phyloP scores from a whole-genome alignment of 53 echinoderm and acorn worm genomes.

The Astropecten irregularis region DNA sequence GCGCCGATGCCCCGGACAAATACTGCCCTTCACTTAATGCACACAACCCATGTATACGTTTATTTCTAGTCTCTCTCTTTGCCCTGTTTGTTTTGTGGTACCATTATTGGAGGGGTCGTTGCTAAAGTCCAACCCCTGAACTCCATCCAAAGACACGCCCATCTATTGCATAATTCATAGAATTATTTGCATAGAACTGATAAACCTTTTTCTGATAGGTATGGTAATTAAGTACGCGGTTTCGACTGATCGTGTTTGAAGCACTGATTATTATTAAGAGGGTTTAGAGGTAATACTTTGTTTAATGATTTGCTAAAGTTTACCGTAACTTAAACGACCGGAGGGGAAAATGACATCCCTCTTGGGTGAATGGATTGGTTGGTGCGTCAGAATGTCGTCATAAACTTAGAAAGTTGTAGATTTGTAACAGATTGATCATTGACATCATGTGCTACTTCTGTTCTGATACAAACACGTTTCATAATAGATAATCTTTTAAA shows the following conservation, averaged over 20 bases:
- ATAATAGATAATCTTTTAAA: too few relatives aligned
- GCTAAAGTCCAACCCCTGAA: constrained; percentile 52
- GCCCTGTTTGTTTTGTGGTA: constrained; percentile 3
- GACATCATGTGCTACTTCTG: too few relatives aligned
- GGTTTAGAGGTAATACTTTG: constrained; percentile 26
- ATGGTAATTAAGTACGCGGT: constrained; percentile 34
- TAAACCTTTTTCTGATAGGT: constrained; percentile 11
- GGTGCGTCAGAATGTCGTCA: background rate
- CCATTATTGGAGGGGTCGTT: constrained; percentile 16
- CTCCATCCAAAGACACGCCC: constrained; percentile 20
- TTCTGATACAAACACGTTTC: too few relatives aligned
- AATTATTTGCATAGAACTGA: constrained; percentile 34
- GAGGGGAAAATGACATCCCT: constrained; percentile 15
- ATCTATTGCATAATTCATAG: constrained; percentile 49
- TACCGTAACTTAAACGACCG: background rate
- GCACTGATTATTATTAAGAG: constrained; percentile 40
- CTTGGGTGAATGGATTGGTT: background rate
- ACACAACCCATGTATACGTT: constrained; percentile 31
- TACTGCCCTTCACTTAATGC: constrained; percentile 41
- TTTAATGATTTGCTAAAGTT: constrained; percentile 41
- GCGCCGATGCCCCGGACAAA: constrained; percentile 33
- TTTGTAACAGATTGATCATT: too few relatives aligned
- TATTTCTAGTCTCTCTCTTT: constrained; percentile 17
- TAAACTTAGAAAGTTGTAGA: too few relatives aligned
- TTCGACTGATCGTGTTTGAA: background rate